Evolutionary conservation across 2,888 invertebrate species (phyloP).

Genomic region (Zygogramma bicolorata): DNA sequence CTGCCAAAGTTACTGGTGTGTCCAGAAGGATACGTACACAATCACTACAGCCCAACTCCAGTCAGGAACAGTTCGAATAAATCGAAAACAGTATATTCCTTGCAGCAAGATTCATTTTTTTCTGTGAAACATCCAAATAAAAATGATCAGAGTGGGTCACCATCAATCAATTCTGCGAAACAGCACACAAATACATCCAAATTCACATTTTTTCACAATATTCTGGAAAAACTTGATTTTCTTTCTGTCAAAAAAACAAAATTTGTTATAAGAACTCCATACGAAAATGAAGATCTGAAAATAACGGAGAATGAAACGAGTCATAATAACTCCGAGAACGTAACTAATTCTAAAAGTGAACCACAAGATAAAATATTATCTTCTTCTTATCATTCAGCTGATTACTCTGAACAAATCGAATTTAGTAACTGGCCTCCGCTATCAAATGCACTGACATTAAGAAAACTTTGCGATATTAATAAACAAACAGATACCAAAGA

Average conservation of each 20-base stretch:
- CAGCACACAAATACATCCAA: background rate
- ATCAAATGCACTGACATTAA: slow-evolving; percentile 31
- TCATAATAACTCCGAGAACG: slow-evolving; percentile 10
- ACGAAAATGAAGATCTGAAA: background rate
- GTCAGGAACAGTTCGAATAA: slow-evolving; percentile 49
- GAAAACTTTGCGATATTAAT: slow-evolving; percentile 36
- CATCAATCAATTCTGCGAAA: background rate
- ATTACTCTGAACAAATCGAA: slow-evolving; percentile 24
- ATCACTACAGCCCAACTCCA: slow-evolving; percentile 61
- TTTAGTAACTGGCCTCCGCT: slow-evolving; percentile 21
- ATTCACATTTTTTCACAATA: background rate
- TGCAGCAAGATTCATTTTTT: background rate
- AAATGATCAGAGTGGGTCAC: background rate
- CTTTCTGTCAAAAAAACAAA: slow-evolving; percentile 37
- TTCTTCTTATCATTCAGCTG: slow-evolving; percentile 35
- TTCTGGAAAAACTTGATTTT: slow-evolving; percentile 34
- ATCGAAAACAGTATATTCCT: slow-evolving; percentile 50
- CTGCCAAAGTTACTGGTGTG: slow-evolving; percentile 2
- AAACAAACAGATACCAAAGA: slow-evolving; percentile 35
- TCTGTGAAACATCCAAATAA: background rate
- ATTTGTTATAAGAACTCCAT: slow-evolving; percentile 28
- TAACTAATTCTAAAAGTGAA: background rate
- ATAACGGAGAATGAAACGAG: slow-evolving; percentile 6
- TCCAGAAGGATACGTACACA: slow-evolving; percentile 60
- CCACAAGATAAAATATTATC: slow-evolving; percentile 31